phyloP scores from a whole-genome alignment of 2,797 vertebrate genomes.

The Lindbergichthys nudifrons region DNA sequence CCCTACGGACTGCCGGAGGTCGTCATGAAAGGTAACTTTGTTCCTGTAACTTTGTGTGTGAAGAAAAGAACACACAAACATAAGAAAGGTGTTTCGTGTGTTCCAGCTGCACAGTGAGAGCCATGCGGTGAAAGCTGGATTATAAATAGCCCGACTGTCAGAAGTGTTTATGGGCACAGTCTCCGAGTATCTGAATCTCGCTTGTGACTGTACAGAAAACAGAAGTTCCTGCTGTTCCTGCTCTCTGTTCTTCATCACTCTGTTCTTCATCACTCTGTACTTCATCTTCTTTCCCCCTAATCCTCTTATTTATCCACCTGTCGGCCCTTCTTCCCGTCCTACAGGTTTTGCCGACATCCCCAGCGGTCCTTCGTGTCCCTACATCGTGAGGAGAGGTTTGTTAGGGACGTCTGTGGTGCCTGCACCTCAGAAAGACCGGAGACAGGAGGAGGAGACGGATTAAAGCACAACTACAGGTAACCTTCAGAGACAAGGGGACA shows the following conservation, averaged over 20 bases:
- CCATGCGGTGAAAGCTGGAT: not conserved
- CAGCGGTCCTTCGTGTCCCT: conserved; percentile 84
- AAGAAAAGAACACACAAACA: not conserved
- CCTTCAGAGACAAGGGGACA: not conserved
- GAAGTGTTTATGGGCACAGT: not conserved
- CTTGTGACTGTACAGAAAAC: conserved; percentile 2
- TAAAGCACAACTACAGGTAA: conserved; percentile 58
- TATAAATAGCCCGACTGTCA: not conserved
- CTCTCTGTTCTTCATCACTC: not conserved
- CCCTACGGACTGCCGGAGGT: conserved; percentile 89
- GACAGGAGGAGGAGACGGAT: conserved; percentile 70
- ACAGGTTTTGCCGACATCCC: conserved; percentile 90
- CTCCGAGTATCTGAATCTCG: not conserved
- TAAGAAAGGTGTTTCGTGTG: not conserved
- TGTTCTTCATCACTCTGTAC: not conserved
- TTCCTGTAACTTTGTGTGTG: not conserved
- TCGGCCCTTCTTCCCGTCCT: conserved; percentile 1
- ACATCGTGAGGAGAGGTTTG: conserved; percentile 87
- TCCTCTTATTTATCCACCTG: not conserved
- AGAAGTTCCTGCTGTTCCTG: not conserved
- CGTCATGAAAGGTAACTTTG: conserved; percentile 86
- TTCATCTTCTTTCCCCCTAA: not conserved
- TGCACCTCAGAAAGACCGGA: conserved; percentile 53
- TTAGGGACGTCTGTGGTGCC: conserved; percentile 82
- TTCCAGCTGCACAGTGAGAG: too few relatives aligned